These are phyloP conservation scores for Trichogramma evanescens DNA, from an alignment of 2,888 invertebrate species.

Conservation along the genomic window DNA sequence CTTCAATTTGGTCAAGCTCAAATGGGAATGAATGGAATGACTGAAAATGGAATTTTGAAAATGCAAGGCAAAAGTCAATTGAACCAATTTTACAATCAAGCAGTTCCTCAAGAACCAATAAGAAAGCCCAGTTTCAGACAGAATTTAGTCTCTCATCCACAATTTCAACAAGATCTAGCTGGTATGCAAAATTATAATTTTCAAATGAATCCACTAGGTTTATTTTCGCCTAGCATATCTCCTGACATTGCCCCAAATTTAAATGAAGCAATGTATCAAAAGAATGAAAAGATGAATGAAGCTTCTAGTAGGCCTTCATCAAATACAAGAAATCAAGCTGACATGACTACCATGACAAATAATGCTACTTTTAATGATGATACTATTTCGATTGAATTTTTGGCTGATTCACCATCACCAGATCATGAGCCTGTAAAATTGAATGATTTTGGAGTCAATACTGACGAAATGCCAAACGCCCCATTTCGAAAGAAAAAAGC, in stretches of 20 bases:
- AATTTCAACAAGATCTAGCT: conserved; percentile 25
- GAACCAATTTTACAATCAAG: conserved; percentile 30
- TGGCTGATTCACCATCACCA: conserved; percentile 37
- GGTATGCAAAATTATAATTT: conserved; percentile 21
- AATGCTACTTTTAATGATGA: conserved; percentile 46
- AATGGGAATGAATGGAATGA: conserved; percentile 26
- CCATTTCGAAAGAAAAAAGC: conserved; percentile 42
- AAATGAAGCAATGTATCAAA: conserved; percentile 41
- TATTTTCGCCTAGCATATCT: conserved; percentile 33
- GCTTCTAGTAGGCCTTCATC: conserved; percentile 29
- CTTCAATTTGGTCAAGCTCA: conserved; percentile 18
- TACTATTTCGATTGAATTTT: conserved; percentile 39
- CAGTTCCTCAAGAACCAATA: conserved; percentile 40
- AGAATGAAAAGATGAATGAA: conserved; percentile 36
- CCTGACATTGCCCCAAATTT: conserved; percentile 39
- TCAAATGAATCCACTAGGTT: conserved; percentile 26
- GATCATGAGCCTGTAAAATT: conserved; percentile 33
- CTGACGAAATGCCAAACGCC: conserved; percentile 34
- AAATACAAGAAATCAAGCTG: conserved; percentile 27
- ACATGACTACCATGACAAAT: conserved; percentile 38
- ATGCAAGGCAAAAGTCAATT: conserved; percentile 38
- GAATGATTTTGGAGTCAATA: conserved; percentile 36
- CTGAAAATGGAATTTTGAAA: conserved; percentile 30
- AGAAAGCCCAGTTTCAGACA: conserved; percentile 31
- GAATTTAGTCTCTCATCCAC: conserved; percentile 29